These are phyloP conservation scores for Huso huso DNA, from an alignment of 2,797 vertebrate species.

Conservation along the genomic window DNA sequence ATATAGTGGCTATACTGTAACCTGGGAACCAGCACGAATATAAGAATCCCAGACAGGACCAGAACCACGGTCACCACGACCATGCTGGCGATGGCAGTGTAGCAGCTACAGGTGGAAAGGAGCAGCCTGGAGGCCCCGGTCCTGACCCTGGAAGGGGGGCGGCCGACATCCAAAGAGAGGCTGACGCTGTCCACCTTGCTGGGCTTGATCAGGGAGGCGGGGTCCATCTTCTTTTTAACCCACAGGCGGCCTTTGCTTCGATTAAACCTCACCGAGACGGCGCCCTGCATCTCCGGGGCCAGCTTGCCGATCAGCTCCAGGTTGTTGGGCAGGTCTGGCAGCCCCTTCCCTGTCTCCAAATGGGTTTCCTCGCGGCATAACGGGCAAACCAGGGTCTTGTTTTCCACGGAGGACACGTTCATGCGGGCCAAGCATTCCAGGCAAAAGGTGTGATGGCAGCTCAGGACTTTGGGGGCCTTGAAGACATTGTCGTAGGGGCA, in stretches of 20 bases:
- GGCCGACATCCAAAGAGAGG: slow-evolving; percentile 52
- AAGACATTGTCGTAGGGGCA: slow-evolving; percentile 63
- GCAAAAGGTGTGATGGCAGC: slow-evolving; percentile 69
- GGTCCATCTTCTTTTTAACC: slow-evolving; percentile 42
- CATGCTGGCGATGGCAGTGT: slow-evolving; percentile 35
- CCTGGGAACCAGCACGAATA: slow-evolving; percentile 54
- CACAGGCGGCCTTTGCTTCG: slow-evolving; percentile 61
- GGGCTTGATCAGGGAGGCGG: slow-evolving; percentile 16
- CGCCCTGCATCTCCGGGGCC: slow-evolving; percentile 52
- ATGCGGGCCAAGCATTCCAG: slow-evolving; percentile 70
- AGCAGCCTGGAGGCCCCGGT: slow-evolving; percentile 46
- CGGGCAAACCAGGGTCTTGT: slow-evolving; percentile 58
- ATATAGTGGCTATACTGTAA: too few relatives aligned
- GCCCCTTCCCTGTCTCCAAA: slow-evolving; percentile 56
- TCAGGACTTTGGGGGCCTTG: slow-evolving; percentile 61
- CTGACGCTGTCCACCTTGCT: slow-evolving; percentile 18
- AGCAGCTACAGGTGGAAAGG: slow-evolving; percentile 58
- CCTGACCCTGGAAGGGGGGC: slow-evolving; percentile 50
- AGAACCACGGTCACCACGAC: slow-evolving; percentile 50
- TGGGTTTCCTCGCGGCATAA: slow-evolving; percentile 55
- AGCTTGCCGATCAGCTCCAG: slow-evolving; percentile 52
- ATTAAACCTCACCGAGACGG: slow-evolving; percentile 57
- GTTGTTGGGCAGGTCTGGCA: slow-evolving; percentile 61
- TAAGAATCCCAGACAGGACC: slow-evolving; percentile 58
- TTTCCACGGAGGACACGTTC: slow-evolving; percentile 51